Conservation (phyloP, 2,113 vertebrate species). For the Gopherus flavomarginatus region DNA sequence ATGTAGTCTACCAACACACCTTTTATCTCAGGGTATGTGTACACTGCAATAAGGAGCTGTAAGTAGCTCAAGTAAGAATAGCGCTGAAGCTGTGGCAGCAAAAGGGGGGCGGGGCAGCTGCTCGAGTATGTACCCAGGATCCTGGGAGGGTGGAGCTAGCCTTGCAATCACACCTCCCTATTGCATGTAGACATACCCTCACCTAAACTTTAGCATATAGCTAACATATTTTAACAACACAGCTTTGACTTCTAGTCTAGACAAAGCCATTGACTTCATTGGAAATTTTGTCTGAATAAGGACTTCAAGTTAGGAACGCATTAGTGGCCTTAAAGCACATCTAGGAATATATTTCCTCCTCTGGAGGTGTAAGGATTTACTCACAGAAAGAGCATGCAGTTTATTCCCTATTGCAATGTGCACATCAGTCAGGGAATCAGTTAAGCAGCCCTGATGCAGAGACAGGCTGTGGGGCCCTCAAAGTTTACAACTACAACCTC, state of each 20-base stretch:
- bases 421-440: background rate
- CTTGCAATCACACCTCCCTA: background rate
- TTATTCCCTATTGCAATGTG: background rate
- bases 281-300: background rate
- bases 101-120: background rate
- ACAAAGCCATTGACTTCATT: background rate
- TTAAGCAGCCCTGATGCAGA: background rate
- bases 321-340: background rate
- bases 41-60: background rate
- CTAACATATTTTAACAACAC: background rate
- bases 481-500: background rate
- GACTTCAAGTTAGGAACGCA: background rate
- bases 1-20: background rate
- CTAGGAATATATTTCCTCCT: fast-evolving
- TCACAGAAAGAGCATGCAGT: fast-evolving
- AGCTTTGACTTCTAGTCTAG: background rate
- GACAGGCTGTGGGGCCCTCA: background rate
- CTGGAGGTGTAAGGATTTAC: background rate
- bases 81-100: background rate
- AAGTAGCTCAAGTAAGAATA: background rate
- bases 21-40: background rate
- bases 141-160: background rate
- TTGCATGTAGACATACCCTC: background rate
- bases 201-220: background rate
- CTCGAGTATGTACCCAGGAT: background rate